Conservation (phyloP, 1,140 invertebrate species). For the Phymorhynchus buccinoides region DNA sequence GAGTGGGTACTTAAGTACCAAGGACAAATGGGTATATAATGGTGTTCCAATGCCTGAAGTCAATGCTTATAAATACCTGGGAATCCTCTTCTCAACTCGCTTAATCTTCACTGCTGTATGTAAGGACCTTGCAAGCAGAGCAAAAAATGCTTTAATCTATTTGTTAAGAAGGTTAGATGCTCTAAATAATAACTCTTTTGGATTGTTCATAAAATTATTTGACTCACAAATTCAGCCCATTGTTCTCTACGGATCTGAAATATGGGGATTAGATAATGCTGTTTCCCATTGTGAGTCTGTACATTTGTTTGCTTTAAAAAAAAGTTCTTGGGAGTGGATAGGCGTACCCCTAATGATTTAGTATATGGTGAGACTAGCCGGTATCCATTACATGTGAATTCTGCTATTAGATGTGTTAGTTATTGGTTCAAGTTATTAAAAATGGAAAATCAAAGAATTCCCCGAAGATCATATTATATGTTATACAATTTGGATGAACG, state of each 20-base stretch:
- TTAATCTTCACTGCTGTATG: neutral
- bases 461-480: too few species aligned
- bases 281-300: neutral
- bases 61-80: slow-evolving; percentile 12
- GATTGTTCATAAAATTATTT: slow-evolving; percentile 2
- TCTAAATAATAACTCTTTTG: slow-evolving; percentile 11
- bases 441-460: too few species aligned
- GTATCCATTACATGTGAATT: neutral
- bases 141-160: neutral
- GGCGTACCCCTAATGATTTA: slow-evolving; percentile 8
- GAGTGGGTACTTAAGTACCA: neutral
- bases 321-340: slow-evolving; percentile 12
- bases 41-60: neutral
- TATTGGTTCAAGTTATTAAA: slow-evolving; percentile 7
- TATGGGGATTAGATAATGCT: slow-evolving; percentile 5
- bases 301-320: slow-evolving; percentile 2
- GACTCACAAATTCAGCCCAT: slow-evolving; percentile 4
- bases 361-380: neutral
- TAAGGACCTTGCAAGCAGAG: neutral
- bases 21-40: neutral
- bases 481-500: too few species aligned
- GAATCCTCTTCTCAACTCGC: neutral
- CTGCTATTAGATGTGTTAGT: slow-evolving; percentile 12
- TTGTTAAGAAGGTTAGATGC: neutral
- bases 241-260: neutral